Evolutionary conservation across 2,113 vertebrate genomes (phyloP).

Genomic region (Bubalus kerabau): DNA sequence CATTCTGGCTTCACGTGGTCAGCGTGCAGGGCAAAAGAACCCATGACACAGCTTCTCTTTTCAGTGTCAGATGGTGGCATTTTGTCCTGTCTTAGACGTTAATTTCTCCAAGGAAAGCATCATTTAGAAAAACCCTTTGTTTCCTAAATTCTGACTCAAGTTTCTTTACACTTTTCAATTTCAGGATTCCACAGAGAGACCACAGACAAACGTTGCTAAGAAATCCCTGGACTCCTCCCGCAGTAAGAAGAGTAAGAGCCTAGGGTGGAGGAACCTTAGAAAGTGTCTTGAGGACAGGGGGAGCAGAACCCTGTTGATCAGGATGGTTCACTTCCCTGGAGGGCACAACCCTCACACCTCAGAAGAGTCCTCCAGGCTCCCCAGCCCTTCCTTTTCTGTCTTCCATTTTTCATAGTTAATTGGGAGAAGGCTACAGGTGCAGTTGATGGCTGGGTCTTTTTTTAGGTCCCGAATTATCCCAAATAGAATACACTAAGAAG

Average conservation of each 20-base stretch:
- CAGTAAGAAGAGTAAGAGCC: background rate
- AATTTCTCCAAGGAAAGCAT: background rate
- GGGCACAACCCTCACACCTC: background rate
- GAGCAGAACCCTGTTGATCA: background rate
- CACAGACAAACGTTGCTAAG: background rate
- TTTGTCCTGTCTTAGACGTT: background rate
- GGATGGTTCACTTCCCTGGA: background rate
- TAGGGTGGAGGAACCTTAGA: background rate
- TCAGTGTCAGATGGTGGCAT: background rate
- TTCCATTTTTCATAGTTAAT: background rate
- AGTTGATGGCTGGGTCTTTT: constrained; percentile 21
- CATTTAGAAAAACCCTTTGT: constrained; percentile 18
- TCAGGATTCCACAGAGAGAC: background rate
- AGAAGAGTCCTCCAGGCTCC: background rate
- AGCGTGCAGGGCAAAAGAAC: background rate
- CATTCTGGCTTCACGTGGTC: background rate
- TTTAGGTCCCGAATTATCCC: background rate
- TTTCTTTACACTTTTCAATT: constrained; percentile 28
- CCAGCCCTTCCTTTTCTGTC: background rate
- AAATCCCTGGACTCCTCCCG: background rate
- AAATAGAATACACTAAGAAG: background rate
- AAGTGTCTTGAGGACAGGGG: background rate
- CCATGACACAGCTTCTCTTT: background rate
- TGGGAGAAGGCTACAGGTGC: background rate
- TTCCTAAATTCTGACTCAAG: background rate